Base-by-base conservation (phyloP, 92 coral and sea anemone genomes). In the Actinostola sp. region DNA sequence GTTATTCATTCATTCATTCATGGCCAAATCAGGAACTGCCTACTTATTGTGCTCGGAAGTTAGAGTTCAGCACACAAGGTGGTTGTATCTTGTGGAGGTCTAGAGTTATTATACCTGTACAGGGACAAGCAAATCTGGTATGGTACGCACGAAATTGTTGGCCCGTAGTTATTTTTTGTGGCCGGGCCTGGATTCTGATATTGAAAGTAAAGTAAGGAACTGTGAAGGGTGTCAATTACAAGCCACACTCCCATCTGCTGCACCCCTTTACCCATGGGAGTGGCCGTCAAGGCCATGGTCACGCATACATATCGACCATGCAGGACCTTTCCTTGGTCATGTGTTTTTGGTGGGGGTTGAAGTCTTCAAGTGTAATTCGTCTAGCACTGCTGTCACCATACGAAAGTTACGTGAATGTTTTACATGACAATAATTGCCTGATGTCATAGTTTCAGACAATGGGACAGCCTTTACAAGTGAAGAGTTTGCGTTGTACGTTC, bases 231-330 rank as follows among this genome's bases (percentile, higher is more conserved):
- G 86, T 52, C 90, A 70, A 48, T 17, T 51, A 21, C 61, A 86
- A 33, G 67, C 54, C 61, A 74, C 57, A 25, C 35, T 66, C 67
- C 81, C 80, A 29, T 61, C 78, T 3, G 70, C 68, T 26, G 87
- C 83, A 44, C 83, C 71, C 36, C 53, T 61, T 3, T 76, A 75
- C 61, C 87, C 74, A 53, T 67, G 82, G 78, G 82, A 80, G 72
- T 73, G 86, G 86, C 78, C 78, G 16, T 55, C 67, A 5, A 63
- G 56, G 44, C 78, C 79, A 16, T 79, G 82, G 86, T 72, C 80
- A 41, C 11, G 70, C 54, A 56, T 72, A 26, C 78, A 68, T 57
- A 54, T 74, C 33, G 86, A 86, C 73, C 67, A 79, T 61, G 86
- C 86, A 17, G 82, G 82, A 33, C 83, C 86, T 16, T 73, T 50